phyloP scores from a whole-genome alignment of 2,797 vertebrate genomes.

The Simalia tracyae region DNA sequence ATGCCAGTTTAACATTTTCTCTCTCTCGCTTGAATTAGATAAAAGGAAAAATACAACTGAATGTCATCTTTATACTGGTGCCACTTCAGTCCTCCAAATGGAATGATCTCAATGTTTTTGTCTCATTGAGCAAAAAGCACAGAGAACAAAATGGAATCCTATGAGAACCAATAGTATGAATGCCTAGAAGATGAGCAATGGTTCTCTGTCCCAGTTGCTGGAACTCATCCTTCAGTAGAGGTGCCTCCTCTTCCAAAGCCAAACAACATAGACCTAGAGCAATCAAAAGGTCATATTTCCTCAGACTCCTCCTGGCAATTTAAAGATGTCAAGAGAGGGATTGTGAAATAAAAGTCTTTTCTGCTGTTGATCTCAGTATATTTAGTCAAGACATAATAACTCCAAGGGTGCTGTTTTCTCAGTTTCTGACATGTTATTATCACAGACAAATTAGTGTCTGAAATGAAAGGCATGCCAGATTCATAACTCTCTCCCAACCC shows the following conservation, averaged over 20 bases:
- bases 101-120: not conserved
- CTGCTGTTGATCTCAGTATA: not conserved
- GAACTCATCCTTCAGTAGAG: not conserved
- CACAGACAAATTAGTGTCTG: conserved; percentile 17
- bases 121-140: not conserved
- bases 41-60: not conserved
- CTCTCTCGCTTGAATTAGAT: not conserved
- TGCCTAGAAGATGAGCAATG: not conserved
- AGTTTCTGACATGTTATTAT: conserved; percentile 11
- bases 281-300: not conserved
- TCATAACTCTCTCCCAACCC: not conserved
- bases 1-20: not conserved
- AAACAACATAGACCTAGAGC: not conserved
- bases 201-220: not conserved
- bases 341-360: not conserved
- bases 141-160: not conserved
- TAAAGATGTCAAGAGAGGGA: not conserved
- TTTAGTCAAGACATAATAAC: not conserved
- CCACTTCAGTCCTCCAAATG: not conserved
- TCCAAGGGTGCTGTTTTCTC: conserved; percentile 1
- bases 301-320: not conserved
- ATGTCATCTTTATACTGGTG: not conserved
- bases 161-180: not conserved
- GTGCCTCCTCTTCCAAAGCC: not conserved
- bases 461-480: not conserved